Base-by-base conservation (phyloP, 2,888 invertebrate genomes). In the Diploptera punctata region DNA sequence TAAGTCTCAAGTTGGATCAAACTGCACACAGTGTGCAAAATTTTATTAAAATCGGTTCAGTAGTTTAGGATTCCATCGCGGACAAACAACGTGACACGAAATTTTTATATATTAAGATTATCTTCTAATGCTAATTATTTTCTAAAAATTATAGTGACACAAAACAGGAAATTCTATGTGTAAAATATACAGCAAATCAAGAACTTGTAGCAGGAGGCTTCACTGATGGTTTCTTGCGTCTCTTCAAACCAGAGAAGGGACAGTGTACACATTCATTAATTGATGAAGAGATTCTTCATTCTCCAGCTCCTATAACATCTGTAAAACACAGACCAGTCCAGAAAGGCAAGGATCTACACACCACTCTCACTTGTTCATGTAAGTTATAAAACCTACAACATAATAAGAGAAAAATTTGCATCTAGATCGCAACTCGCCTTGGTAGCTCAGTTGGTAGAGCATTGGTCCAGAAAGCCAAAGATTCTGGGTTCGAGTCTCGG, bases 321-420 rank as follows among this genome's bases (percentile, higher is more conserved):
- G 86, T 90, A 76, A 88, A 88, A 79, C 88, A 89, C 78, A 83
- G 89, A 60, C 87, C 88, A 18, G 84, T 87, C 75, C 86, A 87
- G 78, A 86, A 85, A 78, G 84, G 86, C 71, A 86, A 88, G 80
- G 88, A 88, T n/a, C 83, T 88, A 70, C 86, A 87, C 38, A 86
- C 89, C 77, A 86, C 84, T 75, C 79, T 89, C 60, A 81, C 87
- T 21, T 84, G 87, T 68, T 87, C 88, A 73, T 89, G 90, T 90
- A 81, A 86, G 86, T 82, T 68, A 57, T 16, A 21, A 61, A 49
- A 65, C 19, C 13, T 21, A n/a, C n/a, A n/a, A n/a, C n/a, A n/a
- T n/a, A n/a, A n/a, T n/a, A n/a, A n/a, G n/a, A n/a, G n/a, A n/a
- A n/a, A n/a, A n/a, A n/a, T n/a, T n/a, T n/a, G n/a, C n/a, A n/a